Evolutionary conservation across 2,888 invertebrate species (phyloP).

Genomic region (Tortrix viridana): DNA sequence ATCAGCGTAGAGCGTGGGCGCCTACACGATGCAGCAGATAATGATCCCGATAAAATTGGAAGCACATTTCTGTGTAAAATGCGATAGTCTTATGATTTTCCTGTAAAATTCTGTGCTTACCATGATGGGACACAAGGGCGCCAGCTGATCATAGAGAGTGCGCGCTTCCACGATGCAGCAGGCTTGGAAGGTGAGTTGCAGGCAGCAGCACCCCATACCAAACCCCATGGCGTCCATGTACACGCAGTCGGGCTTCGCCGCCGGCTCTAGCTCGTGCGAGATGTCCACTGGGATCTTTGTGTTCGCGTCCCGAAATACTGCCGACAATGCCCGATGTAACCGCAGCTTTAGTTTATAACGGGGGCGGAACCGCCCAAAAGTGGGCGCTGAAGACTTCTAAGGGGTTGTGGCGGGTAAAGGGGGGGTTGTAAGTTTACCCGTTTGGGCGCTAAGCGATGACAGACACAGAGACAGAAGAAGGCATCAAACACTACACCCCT

Average conservation of each 20-base stretch:
- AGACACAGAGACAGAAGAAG: too few relatives aligned
- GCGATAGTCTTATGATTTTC: background rate
- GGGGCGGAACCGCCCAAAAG: too few relatives aligned
- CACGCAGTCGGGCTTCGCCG: constrained; percentile 94
- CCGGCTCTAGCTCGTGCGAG: constrained; percentile 85
- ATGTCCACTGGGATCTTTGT: constrained; percentile 94
- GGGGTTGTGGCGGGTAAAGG: too few relatives aligned
- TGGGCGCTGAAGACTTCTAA: too few relatives aligned
- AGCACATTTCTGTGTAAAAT: too few relatives aligned
- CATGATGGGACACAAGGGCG: constrained; percentile 98
- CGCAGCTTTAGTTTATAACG: background rate
- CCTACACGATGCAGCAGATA: too few relatives aligned
- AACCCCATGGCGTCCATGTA: constrained; percentile 99
- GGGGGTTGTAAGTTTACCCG: too few relatives aligned
- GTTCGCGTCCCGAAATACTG: constrained; percentile 95
- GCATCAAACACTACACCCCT: too few relatives aligned
- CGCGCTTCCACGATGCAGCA: constrained; percentile 98
- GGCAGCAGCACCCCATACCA: constrained; percentile 99
- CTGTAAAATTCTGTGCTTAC: constrained; percentile 73
- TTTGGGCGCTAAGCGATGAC: too few relatives aligned
- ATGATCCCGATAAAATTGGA: too few relatives aligned
- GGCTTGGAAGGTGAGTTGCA: constrained; percentile 98
- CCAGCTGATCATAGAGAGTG: constrained; percentile 97
- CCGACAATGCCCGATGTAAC: background rate
- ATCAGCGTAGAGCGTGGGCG: too few relatives aligned